Conservation (phyloP, 2,888 invertebrate genomes). For the Hipparchia semele region DNA sequence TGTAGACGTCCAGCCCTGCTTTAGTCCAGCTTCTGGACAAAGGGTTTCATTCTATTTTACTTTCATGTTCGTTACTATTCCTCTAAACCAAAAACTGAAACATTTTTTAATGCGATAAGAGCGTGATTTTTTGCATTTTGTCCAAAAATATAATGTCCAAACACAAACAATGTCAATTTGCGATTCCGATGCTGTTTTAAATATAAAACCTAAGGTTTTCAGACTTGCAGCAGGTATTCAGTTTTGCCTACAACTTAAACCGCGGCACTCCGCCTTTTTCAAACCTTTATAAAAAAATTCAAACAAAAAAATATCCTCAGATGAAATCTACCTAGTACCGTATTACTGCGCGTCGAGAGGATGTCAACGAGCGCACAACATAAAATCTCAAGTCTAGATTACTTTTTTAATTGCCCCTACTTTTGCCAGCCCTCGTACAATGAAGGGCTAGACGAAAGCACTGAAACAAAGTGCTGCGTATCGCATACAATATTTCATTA, state of each 20-base stretch:
- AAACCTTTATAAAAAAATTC: not conserved
- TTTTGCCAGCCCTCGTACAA: constrained; percentile 17
- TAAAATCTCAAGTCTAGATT: constrained; percentile 20
- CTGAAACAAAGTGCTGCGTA: constrained; percentile 34
- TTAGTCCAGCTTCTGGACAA: too few relatives aligned
- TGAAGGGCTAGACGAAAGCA: constrained; percentile 22
- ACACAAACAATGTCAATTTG: too few relatives aligned
- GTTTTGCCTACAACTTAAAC: not conserved
- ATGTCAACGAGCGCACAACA: constrained; percentile 16
- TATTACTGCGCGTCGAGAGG: constrained; percentile 1
- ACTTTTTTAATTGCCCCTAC: constrained; percentile 23
- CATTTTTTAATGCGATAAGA: too few relatives aligned
- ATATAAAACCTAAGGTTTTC: too few relatives aligned
- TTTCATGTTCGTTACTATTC: too few relatives aligned
- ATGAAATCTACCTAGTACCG: not conserved
- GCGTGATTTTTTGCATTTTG: too few relatives aligned
- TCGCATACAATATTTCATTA: constrained; percentile 42
- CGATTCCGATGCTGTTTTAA: too few relatives aligned
- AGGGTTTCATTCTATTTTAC: too few relatives aligned
- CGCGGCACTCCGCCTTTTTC: not conserved
- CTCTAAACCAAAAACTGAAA: not conserved
- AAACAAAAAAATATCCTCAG: not conserved
- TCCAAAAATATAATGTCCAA: too few relatives aligned
- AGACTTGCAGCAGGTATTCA: too few relatives aligned
- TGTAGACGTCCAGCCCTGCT: too few relatives aligned